Evolutionary conservation across 2,113 vertebrate genomes (phyloP).

Genomic region (Bothrops jararaca): DNA sequence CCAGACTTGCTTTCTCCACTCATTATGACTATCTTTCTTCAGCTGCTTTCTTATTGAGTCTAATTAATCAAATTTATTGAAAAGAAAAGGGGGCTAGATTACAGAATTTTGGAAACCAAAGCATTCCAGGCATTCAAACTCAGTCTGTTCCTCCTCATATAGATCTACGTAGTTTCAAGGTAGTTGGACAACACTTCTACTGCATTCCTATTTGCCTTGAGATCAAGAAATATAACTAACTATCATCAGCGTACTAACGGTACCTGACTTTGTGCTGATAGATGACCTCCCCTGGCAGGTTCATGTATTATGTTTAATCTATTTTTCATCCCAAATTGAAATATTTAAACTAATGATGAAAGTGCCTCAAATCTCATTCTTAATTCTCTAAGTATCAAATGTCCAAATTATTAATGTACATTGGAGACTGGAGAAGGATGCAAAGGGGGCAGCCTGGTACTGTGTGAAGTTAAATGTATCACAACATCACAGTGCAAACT

Average conservation of each 20-base stretch:
- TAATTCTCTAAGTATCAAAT: background rate
- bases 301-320: background rate
- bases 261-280: background rate
- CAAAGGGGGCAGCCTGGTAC: too few species aligned
- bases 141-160: background rate
- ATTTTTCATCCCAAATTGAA: background rate
- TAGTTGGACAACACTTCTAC: background rate
- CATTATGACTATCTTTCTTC: background rate
- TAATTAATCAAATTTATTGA: background rate
- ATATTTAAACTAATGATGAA: background rate
- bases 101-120: background rate
- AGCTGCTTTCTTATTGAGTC: background rate
- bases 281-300: background rate
- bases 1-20: background rate
- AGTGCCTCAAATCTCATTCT: background rate
- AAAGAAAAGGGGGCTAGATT: background rate
- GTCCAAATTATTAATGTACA: background rate
- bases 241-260: background rate
- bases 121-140: background rate
- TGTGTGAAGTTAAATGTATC: background rate
- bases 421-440: background rate
- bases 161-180: background rate
- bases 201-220: background rate
- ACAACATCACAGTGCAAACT: background rate
- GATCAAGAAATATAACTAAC: background rate